A percentile compares a stretch with the other conserved stretches of the same genome.
These are phyloP conservation scores for Cerastoderma edule DNA, from an alignment of 2,888 invertebrate species.

Conservation along the genomic window DNA sequence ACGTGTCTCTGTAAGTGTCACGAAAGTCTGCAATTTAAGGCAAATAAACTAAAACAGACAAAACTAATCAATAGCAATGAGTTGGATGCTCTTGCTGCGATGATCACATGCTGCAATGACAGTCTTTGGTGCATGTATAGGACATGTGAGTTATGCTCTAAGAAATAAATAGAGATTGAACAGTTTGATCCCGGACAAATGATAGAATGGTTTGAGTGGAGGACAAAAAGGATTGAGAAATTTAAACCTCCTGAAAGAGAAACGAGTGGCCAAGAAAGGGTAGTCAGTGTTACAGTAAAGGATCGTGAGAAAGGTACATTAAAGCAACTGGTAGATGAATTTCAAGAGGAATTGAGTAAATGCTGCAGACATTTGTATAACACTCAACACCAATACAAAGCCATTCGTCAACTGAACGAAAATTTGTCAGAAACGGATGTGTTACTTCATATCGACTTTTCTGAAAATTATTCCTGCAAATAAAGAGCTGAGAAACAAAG, in stretches of 20 bases:
- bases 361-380: constrained; percentile 52
- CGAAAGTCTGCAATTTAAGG: constrained; percentile 51
- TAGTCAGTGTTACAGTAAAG: constrained; percentile 31
- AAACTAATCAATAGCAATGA: constrained; percentile 21
- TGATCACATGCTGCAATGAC: constrained; percentile 25
- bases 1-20: constrained; percentile 58
- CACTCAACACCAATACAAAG: constrained; percentile 50
- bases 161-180: constrained; percentile 7
- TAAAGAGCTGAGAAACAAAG: constrained; percentile 23
- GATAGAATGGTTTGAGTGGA: constrained; percentile 42
- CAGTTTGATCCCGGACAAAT: constrained; percentile 18
- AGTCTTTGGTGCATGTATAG: constrained; percentile 45
- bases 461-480: constrained; percentile 64
- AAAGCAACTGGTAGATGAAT: constrained; percentile 25
- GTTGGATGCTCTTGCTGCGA: constrained; percentile 15
- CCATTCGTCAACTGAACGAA: constrained; percentile 55
- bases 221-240: constrained; percentile 21
- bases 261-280: neutral
- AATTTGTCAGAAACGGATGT: constrained; percentile 56
- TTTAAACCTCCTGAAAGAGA: constrained; percentile 1
- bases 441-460: constrained; percentile 79
- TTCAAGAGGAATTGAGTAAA: constrained; percentile 32
- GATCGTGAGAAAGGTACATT: constrained; percentile 31
- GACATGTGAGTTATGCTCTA: constrained; percentile 31
- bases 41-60: constrained; percentile 28